Evolutionary conservation across 1,140 invertebrate genomes (phyloP).

Genomic region (Galendromus occidentalis): DNA sequence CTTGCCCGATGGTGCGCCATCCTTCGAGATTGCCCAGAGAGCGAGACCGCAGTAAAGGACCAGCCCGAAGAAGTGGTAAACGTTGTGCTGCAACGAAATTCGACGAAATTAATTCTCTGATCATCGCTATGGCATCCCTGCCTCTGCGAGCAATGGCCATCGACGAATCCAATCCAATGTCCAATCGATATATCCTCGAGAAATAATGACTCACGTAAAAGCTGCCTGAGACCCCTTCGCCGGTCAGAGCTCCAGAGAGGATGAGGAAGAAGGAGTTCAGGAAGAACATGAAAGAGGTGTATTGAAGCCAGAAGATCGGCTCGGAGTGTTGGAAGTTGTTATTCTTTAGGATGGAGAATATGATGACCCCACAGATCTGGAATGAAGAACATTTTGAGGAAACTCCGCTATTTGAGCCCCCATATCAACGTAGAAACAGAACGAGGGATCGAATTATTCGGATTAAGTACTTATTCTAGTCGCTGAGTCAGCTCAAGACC

Average conservation of each 20-base stretch:
- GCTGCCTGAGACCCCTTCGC: background rate
- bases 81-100: background rate
- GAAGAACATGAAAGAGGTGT: constrained; percentile 5
- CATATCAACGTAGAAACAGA: too few relatives aligned
- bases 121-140: too few relatives aligned
- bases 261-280: constrained; percentile 8
- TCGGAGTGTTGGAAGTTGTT: background rate
- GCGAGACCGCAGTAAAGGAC: background rate
- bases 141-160: too few relatives aligned
- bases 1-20: background rate
- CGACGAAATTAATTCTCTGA: too few relatives aligned
- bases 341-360: background rate
- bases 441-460: too few relatives aligned
- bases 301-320: background rate
- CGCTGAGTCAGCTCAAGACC: too few relatives aligned
- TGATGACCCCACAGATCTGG: background rate
- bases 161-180: too few relatives aligned
- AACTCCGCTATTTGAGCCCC: too few relatives aligned
- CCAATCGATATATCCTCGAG: too few relatives aligned
- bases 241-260: background rate
- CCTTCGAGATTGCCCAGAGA: background rate
- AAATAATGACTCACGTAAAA: background rate
- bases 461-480: too few relatives aligned
- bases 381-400: background rate
- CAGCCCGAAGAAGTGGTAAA: constrained; percentile 9